Conservation (phyloP, 2,888 invertebrate species). For the Aphrophora alni region DNA sequence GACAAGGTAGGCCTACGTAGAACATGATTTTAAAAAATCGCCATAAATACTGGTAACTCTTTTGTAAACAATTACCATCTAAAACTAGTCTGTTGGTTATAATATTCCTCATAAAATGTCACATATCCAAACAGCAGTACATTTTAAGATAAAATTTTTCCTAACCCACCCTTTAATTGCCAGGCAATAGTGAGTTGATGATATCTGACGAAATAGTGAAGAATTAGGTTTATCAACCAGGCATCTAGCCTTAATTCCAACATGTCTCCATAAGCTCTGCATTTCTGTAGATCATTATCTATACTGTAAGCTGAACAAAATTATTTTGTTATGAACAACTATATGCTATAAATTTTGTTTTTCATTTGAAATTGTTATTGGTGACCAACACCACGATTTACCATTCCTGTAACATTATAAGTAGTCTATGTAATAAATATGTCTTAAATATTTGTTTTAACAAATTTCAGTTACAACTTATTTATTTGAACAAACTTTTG, state of each 20-base stretch:
- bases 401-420: no score
- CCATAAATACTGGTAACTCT: no score
- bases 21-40: no score
- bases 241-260: not conserved
- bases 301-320: not conserved
- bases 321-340: not conserved
- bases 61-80: no score
- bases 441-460: no score
- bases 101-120: not conserved
- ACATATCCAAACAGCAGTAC: slow-evolving; percentile 3
- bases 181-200: not conserved
- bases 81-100: not conserved
- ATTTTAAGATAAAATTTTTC: not conserved
- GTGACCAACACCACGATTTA: no score
- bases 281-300: not conserved
- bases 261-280: not conserved
- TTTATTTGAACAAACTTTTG: no score
- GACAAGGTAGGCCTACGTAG: no score
- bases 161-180: slow-evolving; percentile 31
- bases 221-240: not conserved
- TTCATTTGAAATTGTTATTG: no score
- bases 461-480: no score
- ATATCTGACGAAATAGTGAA: not conserved
- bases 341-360: no score
- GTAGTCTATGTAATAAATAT: no score